Percentiles rank a stretch among this genome's conserved stretches.
Conservation (phyloP, 2,888 invertebrate species). For the Emmelina monodactyla region DNA sequence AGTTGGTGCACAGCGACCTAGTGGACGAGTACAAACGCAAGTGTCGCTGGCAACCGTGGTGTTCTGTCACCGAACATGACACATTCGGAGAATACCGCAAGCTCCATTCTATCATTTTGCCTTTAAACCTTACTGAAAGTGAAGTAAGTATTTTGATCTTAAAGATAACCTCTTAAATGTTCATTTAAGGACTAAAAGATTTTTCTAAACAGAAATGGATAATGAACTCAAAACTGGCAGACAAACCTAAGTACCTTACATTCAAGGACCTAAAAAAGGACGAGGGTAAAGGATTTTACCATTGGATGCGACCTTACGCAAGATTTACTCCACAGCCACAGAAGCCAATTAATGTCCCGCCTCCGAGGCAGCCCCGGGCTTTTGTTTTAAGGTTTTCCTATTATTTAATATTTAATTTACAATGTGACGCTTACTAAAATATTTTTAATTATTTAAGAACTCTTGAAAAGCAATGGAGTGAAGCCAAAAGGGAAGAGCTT, state of each 20-base stretch:
- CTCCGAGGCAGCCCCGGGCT: slow-evolving; percentile 39
- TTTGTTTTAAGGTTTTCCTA: slow-evolving; percentile 37
- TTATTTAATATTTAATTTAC: background rate
- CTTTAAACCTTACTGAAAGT: slow-evolving; percentile 38
- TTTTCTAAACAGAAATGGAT: slow-evolving; percentile 59
- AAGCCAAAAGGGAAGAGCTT: slow-evolving; percentile 24
- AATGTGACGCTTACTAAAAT: background rate
- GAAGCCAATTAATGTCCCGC: slow-evolving; percentile 31
- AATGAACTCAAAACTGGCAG: slow-evolving; percentile 41
- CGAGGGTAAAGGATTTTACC: slow-evolving; percentile 46
- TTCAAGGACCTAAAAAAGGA: slow-evolving; percentile 43
- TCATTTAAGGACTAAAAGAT: slow-evolving; percentile 1
- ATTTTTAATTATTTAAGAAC: slow-evolving; percentile 22
- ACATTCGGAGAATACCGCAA: slow-evolving; percentile 45
- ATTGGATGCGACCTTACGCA: slow-evolving; percentile 55
- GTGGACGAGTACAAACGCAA: slow-evolving; percentile 32
- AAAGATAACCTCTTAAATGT: background rate
- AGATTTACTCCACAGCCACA: slow-evolving; percentile 32
- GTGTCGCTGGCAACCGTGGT: slow-evolving; percentile 49
- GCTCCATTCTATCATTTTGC: slow-evolving; percentile 39
- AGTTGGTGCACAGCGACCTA: slow-evolving; percentile 37
- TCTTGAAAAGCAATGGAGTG: slow-evolving; percentile 45
- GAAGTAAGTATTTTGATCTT: slow-evolving; percentile 27
- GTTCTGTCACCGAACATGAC: slow-evolving; percentile 39
- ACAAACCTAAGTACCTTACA: slow-evolving; percentile 35